A percentile compares a stretch with the other conserved stretches of the same genome.
Conservation (phyloP, 2,113 vertebrate species). For the Campylorhamphus procurvoides region DNA sequence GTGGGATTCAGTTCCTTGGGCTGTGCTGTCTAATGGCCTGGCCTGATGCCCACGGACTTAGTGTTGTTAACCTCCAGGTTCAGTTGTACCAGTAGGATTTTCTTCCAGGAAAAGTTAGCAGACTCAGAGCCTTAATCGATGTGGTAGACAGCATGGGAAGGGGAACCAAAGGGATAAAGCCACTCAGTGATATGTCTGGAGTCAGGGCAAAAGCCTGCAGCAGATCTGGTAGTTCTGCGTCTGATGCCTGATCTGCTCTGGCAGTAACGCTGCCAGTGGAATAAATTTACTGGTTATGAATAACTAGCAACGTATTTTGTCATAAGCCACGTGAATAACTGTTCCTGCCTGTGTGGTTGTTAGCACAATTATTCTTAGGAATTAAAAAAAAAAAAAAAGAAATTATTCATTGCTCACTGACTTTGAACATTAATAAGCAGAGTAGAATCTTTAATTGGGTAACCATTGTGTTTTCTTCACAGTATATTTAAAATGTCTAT, state of each 20-base stretch:
- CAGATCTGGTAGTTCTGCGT: neutral
- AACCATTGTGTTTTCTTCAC: neutral
- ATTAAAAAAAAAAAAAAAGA: neutral
- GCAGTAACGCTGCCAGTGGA: neutral
- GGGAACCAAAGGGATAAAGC: neutral
- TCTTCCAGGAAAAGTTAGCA: neutral
- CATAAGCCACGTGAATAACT: neutral
- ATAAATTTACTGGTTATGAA: neutral
- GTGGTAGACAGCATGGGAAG: neutral
- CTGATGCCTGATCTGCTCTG: neutral
- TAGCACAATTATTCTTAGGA: conserved; percentile 17
- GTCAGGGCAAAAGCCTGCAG: neutral
- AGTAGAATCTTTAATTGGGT: conserved; percentile 3
- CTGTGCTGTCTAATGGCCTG: neutral
- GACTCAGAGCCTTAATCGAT: neutral
- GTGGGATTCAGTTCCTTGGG: neutral
- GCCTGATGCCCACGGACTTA: fast-evolving
- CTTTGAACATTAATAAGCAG: conserved; percentile 29
- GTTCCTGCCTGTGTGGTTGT: neutral
- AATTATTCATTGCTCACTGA: neutral
- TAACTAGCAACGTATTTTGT: neutral
- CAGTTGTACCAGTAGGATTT: neutral
- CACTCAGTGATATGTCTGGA: neutral
- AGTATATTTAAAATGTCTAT: neutral
- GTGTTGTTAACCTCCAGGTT: neutral